These are phyloP conservation scores for Lordiphosa fenestrarum DNA, from an alignment of 2,888 invertebrate genomes.

Conservation along the genomic window DNA sequence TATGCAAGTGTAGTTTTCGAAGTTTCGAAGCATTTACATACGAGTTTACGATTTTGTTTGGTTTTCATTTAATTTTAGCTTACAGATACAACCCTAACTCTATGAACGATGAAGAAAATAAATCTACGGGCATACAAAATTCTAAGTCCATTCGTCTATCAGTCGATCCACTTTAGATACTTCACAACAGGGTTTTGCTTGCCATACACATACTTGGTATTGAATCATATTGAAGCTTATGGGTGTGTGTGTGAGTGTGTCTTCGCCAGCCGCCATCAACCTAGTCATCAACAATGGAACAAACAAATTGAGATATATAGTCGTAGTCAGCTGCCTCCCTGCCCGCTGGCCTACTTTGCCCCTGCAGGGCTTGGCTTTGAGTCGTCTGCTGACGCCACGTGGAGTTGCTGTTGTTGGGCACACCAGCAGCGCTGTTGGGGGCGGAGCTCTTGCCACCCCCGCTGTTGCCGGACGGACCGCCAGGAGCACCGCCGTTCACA, in stretches of 20 bases:
- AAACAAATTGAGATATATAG: constrained; percentile 79
- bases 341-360: constrained; percentile 78
- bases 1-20: constrained; percentile 21
- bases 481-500: constrained; percentile 27
- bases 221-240: constrained; percentile 50
- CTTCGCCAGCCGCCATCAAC: constrained; percentile 41
- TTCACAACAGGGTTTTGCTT: constrained; percentile 54
- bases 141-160: constrained; percentile 77
- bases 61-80: constrained; percentile 39
- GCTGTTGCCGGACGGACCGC: constrained; percentile 33
- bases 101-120: constrained; percentile 69
- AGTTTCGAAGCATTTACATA: constrained; percentile 21
- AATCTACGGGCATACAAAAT: constrained; percentile 73
- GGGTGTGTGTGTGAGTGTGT: constrained; percentile 31
- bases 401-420: constrained; percentile 46
- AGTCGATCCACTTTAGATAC: constrained; percentile 63
- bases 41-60: constrained; percentile 19
- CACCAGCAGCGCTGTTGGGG: constrained; percentile 32
- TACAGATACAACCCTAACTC: constrained; percentile 62
- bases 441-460: constrained; percentile 34
- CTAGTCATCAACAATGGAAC: constrained; percentile 80
- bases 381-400: constrained; percentile 71
- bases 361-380: constrained; percentile 76
- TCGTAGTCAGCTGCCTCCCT: constrained; percentile 79
- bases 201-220: constrained; percentile 34